Base-by-base conservation (phyloP, 1,140 invertebrate genomes). In the Euwallacea similis region DNA sequence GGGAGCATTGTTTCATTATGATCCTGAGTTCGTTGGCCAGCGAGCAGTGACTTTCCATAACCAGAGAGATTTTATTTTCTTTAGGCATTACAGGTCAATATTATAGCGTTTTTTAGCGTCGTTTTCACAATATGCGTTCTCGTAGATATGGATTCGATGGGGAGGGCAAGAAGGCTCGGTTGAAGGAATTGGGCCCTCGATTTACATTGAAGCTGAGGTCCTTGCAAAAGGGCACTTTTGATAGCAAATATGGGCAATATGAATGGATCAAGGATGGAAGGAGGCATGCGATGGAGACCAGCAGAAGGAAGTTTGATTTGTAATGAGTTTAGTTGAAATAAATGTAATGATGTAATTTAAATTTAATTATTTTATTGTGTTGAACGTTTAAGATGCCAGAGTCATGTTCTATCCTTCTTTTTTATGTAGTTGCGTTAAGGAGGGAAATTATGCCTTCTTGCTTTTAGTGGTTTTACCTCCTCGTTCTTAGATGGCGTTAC, bases 41-140 rank as follows among this genome's bases (percentile, higher is more conserved):
- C 86, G 97, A 74, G 96, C 91, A 2, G 94, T 97, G 11, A 98
- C 98, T 11, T 98, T 99, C 81, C 98, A 99, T 82, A 99, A 99
- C 85, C 98, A 99, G 81, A 86, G 98, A 71, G 98, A 99, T 85
- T 99, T 97, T 78, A 97, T 99, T 77, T 99, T 99, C 83, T 98
- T 99, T 79, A 88, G 98, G 64, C 96, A 99, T 84, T 97, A 99
- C 82, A 91, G 95, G 93, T 96, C 83, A 82, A 76, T 41, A 46
- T 69, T 44, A 41, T 60, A 59, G 43, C 41, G 7, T 33, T 67
- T 56, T 58, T 56, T 43, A 10, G 11, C 7, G 3, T 44, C 60
- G 16, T 59, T 76, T 69, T 42, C 21, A 33, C 21, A 4, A 33
- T 33, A 33, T 33, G 21, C 21, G 21, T 33, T 50, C 69, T 81